A percentile compares a stretch with the other conserved stretches of the same genome.
These are phyloP conservation scores for Myrmecophaga tridactyla DNA, from an alignment of 2,113 vertebrate species.

Conservation along the genomic window DNA sequence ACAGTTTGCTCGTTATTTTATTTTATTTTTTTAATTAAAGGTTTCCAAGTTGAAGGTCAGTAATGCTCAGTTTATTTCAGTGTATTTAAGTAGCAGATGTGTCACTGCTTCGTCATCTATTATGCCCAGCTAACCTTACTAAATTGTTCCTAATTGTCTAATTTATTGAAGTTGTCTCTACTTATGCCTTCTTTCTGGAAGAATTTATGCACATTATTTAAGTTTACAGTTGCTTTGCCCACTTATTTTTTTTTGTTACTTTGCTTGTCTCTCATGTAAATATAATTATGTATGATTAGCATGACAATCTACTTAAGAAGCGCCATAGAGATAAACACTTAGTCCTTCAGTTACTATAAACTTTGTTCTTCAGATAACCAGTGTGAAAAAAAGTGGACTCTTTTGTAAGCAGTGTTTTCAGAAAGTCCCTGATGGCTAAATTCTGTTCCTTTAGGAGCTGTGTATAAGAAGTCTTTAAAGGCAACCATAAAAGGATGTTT, in stretches of 20 bases:
- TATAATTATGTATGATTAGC: slow-evolving; percentile 36
- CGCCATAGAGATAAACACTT: slow-evolving; percentile 36
- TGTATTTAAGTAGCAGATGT: neutral
- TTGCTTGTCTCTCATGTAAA: slow-evolving; percentile 28
- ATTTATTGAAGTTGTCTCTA: neutral
- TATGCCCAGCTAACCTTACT: neutral
- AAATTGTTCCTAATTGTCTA: neutral
- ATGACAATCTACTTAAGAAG: slow-evolving; percentile 38
- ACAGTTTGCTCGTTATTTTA: neutral
- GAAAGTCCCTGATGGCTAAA: slow-evolving; percentile 35
- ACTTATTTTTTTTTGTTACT: neutral
- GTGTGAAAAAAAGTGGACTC: slow-evolving; percentile 20
- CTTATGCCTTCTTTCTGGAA: neutral
- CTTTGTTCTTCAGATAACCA: slow-evolving; percentile 31
- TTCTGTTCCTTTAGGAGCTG: neutral
- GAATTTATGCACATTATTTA: neutral
- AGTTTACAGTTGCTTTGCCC: neutral
- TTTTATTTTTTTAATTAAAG: neutral
- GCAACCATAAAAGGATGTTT: slow-evolving; percentile 55
- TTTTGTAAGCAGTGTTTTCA: slow-evolving; percentile 44
- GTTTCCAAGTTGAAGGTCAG: neutral
- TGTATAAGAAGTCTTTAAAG: slow-evolving; percentile 39
- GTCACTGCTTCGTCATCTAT: accelerated
- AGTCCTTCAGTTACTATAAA: slow-evolving; percentile 59
- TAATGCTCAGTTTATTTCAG: neutral